Evolutionary conservation across 2,113 vertebrate genomes (phyloP).

Genomic region (Girardinichthys multiradiatus): DNA sequence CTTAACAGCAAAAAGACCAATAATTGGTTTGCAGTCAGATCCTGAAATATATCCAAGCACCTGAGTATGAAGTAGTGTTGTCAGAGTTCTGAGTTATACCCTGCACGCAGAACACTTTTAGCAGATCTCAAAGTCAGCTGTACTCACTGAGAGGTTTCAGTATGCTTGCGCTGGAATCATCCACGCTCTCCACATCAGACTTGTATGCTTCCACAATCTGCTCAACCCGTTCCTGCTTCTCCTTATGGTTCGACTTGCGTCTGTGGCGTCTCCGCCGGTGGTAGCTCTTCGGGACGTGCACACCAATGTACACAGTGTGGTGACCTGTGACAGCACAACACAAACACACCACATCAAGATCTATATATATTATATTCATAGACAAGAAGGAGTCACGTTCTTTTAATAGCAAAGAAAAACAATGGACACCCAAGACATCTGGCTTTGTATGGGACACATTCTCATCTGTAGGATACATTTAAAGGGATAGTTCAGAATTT

Average conservation of each 20-base stretch:
- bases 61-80: neutral
- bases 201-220: conserved; percentile 87
- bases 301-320: conserved; percentile 96
- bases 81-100: neutral
- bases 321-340: conserved; percentile 82
- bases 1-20: conserved; percentile 20
- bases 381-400: conserved; percentile 12
- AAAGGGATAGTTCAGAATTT: neutral
- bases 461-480: neutral
- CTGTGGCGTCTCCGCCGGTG: conserved; percentile 89
- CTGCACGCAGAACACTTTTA: neutral
- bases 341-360: conserved; percentile 12
- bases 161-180: conserved; percentile 85
- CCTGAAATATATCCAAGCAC: conserved; percentile 19
- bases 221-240: conserved; percentile 86
- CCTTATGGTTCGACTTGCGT: conserved; percentile 89
- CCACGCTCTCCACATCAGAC: conserved; percentile 86
- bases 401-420: conserved; percentile 24
- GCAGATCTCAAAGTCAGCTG: neutral
- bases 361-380: conserved; percentile 25
- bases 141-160: conserved; percentile 96
- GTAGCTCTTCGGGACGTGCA: conserved; percentile 97
- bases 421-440: conserved; percentile 21
- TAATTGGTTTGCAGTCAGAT: conserved; percentile 19
- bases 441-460: neutral